Evolutionary conservation across 2,888 invertebrate genomes (phyloP).

Genomic region (Nephrotoma appendiculata): DNA sequence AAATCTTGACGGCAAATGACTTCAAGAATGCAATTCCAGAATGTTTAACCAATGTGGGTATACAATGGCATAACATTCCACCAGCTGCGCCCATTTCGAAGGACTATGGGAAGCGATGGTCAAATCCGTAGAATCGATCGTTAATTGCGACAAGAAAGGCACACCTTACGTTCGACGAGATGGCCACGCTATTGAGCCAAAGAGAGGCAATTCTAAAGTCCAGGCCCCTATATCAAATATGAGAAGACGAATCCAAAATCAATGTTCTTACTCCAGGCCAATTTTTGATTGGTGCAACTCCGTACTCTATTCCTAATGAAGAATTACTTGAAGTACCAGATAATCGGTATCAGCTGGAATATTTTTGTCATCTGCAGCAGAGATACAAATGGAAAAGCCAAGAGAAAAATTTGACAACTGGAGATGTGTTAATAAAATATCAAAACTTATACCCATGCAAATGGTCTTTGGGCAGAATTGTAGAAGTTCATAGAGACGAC

Average conservation of each 20-base stretch:
- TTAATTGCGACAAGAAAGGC: conserved; percentile 13
- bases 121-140: conserved; percentile 19
- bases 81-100: too few species aligned
- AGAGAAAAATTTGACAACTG: not conserved
- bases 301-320: not conserved
- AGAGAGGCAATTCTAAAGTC: conserved; percentile 18
- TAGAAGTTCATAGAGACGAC: not conserved
- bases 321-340: not conserved
- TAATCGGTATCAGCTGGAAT: not conserved
- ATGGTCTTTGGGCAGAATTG: not conserved
- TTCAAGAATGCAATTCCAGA: too few species aligned
- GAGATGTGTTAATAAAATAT: not conserved
- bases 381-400: too few species aligned
- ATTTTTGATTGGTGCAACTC: not conserved
- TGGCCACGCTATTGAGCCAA: conserved; percentile 16
- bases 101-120: conserved; percentile 17
- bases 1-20: too few species aligned
- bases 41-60: too few species aligned
- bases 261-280: not conserved
- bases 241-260: not conserved
- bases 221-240: conserved; percentile 12
- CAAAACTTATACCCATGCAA: not conserved
- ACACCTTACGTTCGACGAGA: conserved; percentile 17
- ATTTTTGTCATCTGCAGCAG: too few species aligned
- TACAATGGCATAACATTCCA: too few species aligned